Conservation (phyloP, 1,140 invertebrate genomes). For the Lucilia cuprina region DNA sequence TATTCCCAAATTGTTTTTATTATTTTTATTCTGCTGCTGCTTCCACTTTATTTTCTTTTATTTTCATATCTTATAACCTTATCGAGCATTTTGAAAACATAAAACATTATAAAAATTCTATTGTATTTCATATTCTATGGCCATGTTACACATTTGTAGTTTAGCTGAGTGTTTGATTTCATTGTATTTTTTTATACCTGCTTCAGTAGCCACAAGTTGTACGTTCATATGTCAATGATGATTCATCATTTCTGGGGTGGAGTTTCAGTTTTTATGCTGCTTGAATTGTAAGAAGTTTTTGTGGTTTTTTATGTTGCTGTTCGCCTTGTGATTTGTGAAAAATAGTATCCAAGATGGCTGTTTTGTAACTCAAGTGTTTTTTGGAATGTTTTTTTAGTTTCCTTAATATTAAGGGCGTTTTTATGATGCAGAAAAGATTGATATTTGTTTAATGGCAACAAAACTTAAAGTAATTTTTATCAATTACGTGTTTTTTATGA, state of each 20-base stretch:
- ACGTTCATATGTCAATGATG: not conserved
- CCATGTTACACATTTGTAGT: not conserved
- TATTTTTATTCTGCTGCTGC: not conserved
- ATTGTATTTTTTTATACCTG: not conserved
- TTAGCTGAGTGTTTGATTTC: not conserved
- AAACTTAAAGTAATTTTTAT: too few species aligned
- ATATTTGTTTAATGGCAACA: too few species aligned
- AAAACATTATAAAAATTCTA: not conserved
- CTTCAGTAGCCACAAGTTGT: not conserved
- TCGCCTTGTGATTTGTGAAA: constrained; percentile 19
- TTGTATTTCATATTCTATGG: not conserved
- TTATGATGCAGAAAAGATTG: not conserved
- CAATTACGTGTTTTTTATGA: too few species aligned
- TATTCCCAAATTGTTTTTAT: not conserved
- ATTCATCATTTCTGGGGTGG: constrained; percentile 6
- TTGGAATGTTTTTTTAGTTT: not conserved
- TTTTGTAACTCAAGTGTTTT: not conserved
- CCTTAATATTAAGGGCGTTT: not conserved
- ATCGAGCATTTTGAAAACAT: not conserved
- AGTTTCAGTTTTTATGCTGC: not conserved
- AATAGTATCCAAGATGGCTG: constrained; percentile 20
- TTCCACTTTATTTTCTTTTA: not conserved
- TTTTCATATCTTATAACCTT: not conserved
- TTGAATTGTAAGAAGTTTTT: not conserved
- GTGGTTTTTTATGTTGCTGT: not conserved